Percentiles rank a stretch among this genome's conserved stretches.
These are phyloP conservation scores for Danaus melanippus DNA, from an alignment of 1,140 invertebrate genomes.

Conservation along the genomic window DNA sequence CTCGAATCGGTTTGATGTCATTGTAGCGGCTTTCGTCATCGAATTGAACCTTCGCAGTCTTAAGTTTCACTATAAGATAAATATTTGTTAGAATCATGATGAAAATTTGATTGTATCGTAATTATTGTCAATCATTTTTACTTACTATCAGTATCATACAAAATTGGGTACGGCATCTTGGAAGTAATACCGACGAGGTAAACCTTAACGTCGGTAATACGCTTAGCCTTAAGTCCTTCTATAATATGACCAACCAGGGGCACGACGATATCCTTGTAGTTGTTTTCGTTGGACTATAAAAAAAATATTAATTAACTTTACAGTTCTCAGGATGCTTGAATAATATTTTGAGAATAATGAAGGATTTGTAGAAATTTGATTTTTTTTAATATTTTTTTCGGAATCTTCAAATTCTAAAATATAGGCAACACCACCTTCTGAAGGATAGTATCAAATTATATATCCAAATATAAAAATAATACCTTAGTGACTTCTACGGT, in stretches of 20 bases:
- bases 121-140: conserved; percentile 12
- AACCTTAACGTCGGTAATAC: conserved; percentile 62
- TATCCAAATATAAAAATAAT: conserved; percentile 12
- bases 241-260: conserved; percentile 65
- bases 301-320: not conserved
- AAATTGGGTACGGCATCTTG: conserved; percentile 54
- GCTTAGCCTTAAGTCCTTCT: conserved; percentile 62
- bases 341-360: too few species aligned
- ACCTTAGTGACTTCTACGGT: conserved; percentile 77
- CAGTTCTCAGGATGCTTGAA: too few species aligned
- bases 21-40: conserved; percentile 48
- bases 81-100: conserved; percentile 3
- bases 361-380: too few species aligned
- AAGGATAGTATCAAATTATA: too few species aligned
- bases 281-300: conserved; percentile 54
- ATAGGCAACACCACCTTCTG: too few species aligned
- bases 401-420: too few species aligned
- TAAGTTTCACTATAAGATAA: conserved; percentile 54
- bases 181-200: conserved; percentile 57
- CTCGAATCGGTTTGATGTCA: conserved; percentile 22
- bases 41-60: conserved; percentile 58
- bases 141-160: conserved; percentile 65
- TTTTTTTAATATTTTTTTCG: too few species aligned
- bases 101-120: too few species aligned
- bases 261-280: conserved; percentile 70